Evolutionary conservation across 37 sponge, comb jelly and placozoan species (phyloP).

Genomic region (Theonella swinhoei): DNA sequence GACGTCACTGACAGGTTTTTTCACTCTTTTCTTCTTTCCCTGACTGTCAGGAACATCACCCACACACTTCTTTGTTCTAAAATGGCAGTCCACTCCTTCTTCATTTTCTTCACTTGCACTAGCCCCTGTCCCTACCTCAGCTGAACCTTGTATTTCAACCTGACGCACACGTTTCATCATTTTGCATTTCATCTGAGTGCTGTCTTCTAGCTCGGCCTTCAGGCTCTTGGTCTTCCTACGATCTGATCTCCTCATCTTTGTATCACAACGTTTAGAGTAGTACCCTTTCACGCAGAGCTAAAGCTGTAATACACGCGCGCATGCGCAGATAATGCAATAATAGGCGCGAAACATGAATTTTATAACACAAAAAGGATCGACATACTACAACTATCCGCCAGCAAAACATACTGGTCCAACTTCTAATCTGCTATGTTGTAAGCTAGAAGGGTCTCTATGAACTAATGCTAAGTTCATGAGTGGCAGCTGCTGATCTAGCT

Average conservation of each 20-base stretch:
- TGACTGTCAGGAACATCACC: neutral
- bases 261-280: neutral
- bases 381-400: neutral
- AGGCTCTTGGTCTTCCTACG: conserved; percentile 6
- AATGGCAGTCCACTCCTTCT: neutral
- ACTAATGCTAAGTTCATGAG: conserved; percentile 1
- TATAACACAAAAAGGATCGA: neutral
- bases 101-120: neutral
- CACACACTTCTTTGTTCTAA: neutral
- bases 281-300: neutral
- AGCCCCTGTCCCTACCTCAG: neutral
- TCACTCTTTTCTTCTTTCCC: neutral
- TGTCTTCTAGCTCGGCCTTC: conserved; percentile 5
- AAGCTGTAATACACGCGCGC: neutral
- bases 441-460: neutral
- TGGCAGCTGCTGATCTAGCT: conserved; percentile 22
- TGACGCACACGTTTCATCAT: neutral
- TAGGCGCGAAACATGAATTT: neutral
- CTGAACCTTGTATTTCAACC: neutral
- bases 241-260: neutral
- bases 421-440: neutral
- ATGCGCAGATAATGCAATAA: neutral
- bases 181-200: neutral
- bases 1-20: neutral
- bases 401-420: conserved; percentile 41